These are phyloP conservation scores for Aleadryas rufinucha DNA, from an alignment of 2,113 vertebrate genomes.

Conservation along the genomic window DNA sequence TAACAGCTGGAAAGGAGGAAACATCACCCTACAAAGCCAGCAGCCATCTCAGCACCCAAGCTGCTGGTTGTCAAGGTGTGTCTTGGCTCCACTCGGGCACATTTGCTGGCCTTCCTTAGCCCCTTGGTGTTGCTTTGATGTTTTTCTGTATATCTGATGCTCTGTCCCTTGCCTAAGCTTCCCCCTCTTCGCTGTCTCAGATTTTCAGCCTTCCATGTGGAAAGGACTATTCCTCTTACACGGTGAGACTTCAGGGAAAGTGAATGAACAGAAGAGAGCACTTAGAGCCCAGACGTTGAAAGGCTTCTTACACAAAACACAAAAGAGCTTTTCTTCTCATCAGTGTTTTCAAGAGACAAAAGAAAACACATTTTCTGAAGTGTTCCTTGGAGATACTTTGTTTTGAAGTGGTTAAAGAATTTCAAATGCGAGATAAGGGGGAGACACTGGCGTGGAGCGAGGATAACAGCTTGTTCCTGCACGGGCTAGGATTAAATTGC, in stretches of 20 bases:
- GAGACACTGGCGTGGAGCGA: slow-evolving; percentile 24
- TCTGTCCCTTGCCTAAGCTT: background rate
- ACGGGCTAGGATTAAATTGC: slow-evolving; percentile 55
- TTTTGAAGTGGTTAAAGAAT: slow-evolving; percentile 61
- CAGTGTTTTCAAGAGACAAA: slow-evolving; percentile 63
- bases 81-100: background rate
- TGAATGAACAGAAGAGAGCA: slow-evolving; percentile 58
- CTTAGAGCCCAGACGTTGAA: slow-evolving; percentile 29
- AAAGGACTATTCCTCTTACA: background rate
- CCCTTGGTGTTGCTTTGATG: background rate
- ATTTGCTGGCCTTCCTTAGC: background rate
- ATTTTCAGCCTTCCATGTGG: background rate
- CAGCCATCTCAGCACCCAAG: background rate
- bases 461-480: slow-evolving; percentile 59
- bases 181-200: background rate
- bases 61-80: background rate
- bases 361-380: slow-evolving; percentile 64
- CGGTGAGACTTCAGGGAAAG: slow-evolving; percentile 39
- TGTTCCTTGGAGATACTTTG: slow-evolving; percentile 59
- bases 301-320: slow-evolving; percentile 39
- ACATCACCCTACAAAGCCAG: background rate
- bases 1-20: background rate
- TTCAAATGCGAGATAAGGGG: slow-evolving; percentile 47
- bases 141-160: background rate
- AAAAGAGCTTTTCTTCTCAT: slow-evolving; percentile 58